Evolutionary conservation across 2,888 invertebrate genomes (phyloP).

Genomic region (Diarsia dahlii): DNA sequence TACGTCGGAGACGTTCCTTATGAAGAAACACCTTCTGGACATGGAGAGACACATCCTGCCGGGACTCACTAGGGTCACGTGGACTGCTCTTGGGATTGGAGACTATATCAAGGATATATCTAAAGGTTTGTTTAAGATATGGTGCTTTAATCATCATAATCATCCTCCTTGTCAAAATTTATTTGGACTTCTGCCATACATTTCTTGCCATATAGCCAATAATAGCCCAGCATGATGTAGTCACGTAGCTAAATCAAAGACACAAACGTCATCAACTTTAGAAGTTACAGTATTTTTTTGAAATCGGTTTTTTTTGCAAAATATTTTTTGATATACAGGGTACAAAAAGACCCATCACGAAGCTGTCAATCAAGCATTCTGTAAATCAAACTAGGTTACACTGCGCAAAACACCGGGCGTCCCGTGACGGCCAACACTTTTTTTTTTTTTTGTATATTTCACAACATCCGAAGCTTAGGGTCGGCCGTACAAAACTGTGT

Average conservation of each 20-base stretch:
- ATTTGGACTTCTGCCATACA: background rate
- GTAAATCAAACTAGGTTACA: too few species aligned
- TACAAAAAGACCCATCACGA: background rate
- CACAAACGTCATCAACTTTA: too few species aligned
- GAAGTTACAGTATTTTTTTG: too few species aligned
- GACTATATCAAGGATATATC: slow-evolving; percentile 92
- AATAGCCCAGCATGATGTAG: background rate
- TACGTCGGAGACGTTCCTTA: slow-evolving; percentile 93
- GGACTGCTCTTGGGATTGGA: slow-evolving; percentile 95
- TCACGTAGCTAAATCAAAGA: too few species aligned
- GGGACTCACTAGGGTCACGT: slow-evolving; percentile 95
- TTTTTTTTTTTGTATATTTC: too few species aligned
- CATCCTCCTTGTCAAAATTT: background rate
- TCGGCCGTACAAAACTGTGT: too few species aligned
- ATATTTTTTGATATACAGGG: background rate
- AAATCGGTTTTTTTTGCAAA: too few species aligned
- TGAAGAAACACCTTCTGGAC: slow-evolving; percentile 93
- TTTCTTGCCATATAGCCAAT: too few species aligned
- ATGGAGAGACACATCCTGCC: slow-evolving; percentile 95
- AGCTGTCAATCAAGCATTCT: background rate
- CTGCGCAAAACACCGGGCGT: too few species aligned
- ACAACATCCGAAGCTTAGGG: too few species aligned
- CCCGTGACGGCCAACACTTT: too few species aligned
- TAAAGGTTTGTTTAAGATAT: slow-evolving; percentile 75
- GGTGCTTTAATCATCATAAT: background rate